These are phyloP conservation scores for Chauna torquata DNA, from an alignment of 2,113 vertebrate species.

Conservation along the genomic window DNA sequence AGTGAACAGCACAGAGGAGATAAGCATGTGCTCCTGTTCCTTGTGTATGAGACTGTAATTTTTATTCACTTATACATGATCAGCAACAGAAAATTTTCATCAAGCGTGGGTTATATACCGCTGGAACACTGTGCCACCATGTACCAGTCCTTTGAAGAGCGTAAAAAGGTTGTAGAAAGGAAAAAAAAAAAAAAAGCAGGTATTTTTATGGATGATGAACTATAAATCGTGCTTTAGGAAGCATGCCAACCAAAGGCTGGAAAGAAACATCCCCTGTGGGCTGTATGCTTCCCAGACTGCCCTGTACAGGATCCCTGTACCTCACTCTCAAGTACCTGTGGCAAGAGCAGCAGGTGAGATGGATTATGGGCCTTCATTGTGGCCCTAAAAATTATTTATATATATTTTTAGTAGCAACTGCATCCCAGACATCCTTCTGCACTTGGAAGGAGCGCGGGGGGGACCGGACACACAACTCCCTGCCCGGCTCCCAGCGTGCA, in stretches of 20 bases:
- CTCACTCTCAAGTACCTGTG: not conserved
- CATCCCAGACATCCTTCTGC: not conserved
- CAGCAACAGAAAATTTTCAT: not conserved
- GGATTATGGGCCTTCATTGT: not conserved
- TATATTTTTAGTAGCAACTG: not conserved
- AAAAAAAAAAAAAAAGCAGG: not conserved
- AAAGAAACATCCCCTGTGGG: not conserved
- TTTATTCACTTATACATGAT: not conserved
- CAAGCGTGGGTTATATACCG: not conserved
- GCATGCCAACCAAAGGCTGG: not conserved
- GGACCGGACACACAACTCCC: not conserved
- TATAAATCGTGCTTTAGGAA: not conserved
- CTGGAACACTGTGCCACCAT: not conserved
- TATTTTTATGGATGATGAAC: not conserved
- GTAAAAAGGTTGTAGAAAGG: not conserved
- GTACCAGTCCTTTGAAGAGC: not conserved
- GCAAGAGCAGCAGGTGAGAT: not conserved
- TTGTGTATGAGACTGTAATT: not conserved
- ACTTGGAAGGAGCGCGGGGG: not conserved
- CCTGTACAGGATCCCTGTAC: not conserved
- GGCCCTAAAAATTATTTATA: not conserved
- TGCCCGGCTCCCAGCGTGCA: not conserved
- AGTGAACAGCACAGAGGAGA: conserved; percentile 22
- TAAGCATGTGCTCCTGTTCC: not conserved
- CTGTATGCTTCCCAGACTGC: not conserved